Conservation (phyloP, 2,888 invertebrate genomes). For the Gymnocheta viridis region DNA sequence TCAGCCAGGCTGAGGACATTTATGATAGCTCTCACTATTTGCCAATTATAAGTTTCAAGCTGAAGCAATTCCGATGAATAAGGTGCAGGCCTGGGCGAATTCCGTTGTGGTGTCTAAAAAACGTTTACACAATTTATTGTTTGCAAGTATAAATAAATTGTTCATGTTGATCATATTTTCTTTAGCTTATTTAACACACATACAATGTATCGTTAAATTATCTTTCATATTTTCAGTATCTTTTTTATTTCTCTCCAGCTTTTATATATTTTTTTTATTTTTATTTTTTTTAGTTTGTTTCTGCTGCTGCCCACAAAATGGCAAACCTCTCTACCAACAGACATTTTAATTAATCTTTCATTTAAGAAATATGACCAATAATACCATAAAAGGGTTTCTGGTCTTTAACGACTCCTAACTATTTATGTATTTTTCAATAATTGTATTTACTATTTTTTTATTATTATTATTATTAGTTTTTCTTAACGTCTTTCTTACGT, state of each 20-base stretch:
- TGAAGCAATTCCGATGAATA: no score
- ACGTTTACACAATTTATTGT: neutral
- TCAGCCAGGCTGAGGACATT: no score
- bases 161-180: neutral
- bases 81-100: no score
- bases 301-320: constrained; percentile 31
- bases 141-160: neutral
- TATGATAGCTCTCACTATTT: no score
- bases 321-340: constrained; percentile 64
- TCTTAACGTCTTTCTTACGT: constrained; percentile 19
- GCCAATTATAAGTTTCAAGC: no score
- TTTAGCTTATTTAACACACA: neutral
- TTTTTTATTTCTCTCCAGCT: neutral
- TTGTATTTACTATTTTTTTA: no score
- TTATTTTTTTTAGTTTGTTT: neutral
- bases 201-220: neutral
- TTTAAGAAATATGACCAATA: constrained; percentile 65
- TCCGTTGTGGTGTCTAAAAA: no score
- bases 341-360: constrained; percentile 70
- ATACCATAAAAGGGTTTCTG: constrained; percentile 54
- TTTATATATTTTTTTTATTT: constrained; percentile 24
- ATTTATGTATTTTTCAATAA: constrained; percentile 12
- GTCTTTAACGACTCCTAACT: constrained; percentile 44
- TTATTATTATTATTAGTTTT: no score
- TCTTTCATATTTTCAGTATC: constrained; percentile 4